Evolutionary conservation across 2,113 vertebrate genomes (phyloP).

Genomic region (Piprites chloris): DNA sequence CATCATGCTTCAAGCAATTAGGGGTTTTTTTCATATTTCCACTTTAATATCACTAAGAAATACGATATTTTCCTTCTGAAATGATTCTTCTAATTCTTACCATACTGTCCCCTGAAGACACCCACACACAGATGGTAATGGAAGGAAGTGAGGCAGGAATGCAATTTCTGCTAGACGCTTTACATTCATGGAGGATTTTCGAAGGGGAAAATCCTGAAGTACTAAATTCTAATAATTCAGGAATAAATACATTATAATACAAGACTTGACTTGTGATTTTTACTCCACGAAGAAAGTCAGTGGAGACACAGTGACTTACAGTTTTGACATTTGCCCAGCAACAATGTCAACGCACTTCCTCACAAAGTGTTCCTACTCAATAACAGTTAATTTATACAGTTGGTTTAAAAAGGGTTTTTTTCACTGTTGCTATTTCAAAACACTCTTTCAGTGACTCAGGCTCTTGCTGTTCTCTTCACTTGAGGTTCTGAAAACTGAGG

Average conservation of each 20-base stretch:
- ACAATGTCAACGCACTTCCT: not conserved
- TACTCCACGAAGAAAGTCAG: not conserved
- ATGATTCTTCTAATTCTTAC: conserved; percentile 6
- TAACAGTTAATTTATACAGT: conserved; percentile 22
- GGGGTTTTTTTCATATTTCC: not conserved
- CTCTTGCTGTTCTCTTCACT: not conserved
- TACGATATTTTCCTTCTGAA: conserved; percentile 7
- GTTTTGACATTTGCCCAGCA: conserved; percentile 21
- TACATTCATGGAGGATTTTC: not conserved
- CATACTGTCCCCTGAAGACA: conserved; percentile 11
- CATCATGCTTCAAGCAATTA: not conserved
- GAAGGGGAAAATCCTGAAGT: not conserved
- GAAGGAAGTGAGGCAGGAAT: conserved; percentile 14
- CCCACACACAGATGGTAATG: conserved; percentile 45
- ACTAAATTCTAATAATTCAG: not conserved
- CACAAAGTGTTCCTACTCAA: not conserved
- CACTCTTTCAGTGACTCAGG: conserved; percentile 5
- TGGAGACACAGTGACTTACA: not conserved
- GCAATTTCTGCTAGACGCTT: conserved; percentile 5
- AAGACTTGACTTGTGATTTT: not conserved
- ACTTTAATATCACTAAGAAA: conserved; percentile 5
- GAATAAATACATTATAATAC: not conserved
- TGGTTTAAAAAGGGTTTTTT: not conserved
- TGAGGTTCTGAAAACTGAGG: not conserved
- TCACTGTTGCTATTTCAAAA: conserved; percentile 7